phyloP scores from a whole-genome alignment of 2,113 vertebrate species.

The Malurus melanocephalus region DNA sequence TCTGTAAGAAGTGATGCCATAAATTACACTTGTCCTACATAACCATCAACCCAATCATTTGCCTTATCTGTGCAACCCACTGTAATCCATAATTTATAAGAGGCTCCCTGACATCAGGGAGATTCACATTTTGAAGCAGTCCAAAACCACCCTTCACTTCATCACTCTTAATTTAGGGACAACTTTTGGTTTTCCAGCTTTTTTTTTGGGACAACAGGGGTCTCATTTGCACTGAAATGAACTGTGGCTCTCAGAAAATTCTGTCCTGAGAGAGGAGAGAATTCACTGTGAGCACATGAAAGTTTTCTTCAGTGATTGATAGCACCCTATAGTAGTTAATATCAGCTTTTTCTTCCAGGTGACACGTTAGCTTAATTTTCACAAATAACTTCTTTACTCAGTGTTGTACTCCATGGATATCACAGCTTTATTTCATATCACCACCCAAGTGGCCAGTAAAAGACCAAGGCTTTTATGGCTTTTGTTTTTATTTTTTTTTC shows the following conservation, averaged over 20 bases:
- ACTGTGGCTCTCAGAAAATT: accelerated
- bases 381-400: background rate
- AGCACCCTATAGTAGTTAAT: background rate
- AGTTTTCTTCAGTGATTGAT: background rate
- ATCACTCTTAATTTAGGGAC: background rate
- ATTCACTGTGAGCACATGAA: background rate
- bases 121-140: background rate
- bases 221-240: background rate
- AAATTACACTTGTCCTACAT: background rate
- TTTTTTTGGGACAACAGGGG: background rate
- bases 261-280: background rate
- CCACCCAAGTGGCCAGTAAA: background rate
- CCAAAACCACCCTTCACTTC: background rate
- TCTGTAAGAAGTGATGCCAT: background rate
- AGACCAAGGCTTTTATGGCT: background rate
- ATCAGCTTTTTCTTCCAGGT: background rate
- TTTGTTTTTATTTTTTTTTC: background rate
- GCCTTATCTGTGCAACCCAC: background rate
- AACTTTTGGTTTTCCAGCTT: background rate
- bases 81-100: background rate
- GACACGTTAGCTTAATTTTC: background rate
- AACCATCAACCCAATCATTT: background rate
- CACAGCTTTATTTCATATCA: background rate
- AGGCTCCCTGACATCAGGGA: background rate
- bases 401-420: background rate